Percentiles rank a stretch among this genome's conserved stretches.
These are phyloP conservation scores for Cyprinodon tularosa DNA, from an alignment of 2,113 vertebrate genomes.

Conservation along the genomic window DNA sequence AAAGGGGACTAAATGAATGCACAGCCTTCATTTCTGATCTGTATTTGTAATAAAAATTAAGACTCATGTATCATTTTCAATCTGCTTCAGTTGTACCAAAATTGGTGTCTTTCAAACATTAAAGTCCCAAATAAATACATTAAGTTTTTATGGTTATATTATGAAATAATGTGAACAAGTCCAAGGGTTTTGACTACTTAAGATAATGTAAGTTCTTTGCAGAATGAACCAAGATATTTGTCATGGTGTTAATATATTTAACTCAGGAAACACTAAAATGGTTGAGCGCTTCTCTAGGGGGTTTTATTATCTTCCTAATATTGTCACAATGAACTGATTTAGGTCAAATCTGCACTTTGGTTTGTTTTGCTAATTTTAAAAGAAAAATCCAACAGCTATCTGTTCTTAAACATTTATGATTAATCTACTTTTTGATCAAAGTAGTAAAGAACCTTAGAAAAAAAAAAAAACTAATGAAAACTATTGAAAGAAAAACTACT, in stretches of 20 bases:
- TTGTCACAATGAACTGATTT: not conserved
- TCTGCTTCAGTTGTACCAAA: not conserved
- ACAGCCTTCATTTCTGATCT: not conserved
- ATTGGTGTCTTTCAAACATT: not conserved
- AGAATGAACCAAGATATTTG: not conserved
- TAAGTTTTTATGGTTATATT: not conserved
- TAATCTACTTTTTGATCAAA: not conserved
- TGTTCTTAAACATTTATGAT: not conserved
- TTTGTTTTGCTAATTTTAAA: not conserved
- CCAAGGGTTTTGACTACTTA: not conserved
- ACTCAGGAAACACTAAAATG: not conserved
- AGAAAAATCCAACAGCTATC: not conserved
- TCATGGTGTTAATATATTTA: not conserved
- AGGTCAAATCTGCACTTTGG: not conserved
- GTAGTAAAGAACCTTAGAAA: not conserved
- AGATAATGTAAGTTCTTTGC: not conserved
- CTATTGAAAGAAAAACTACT: no score
- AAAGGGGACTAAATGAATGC: no score
- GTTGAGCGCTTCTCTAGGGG: not conserved
- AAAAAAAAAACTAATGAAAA: no score
- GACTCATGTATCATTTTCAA: not conserved
- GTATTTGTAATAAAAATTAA: not conserved
- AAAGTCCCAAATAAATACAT: not conserved
- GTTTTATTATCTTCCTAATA: not conserved
- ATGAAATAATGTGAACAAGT: not conserved